phyloP scores from a whole-genome alignment of 2,113 vertebrate genomes.

The Macroglossus sobrinus region DNA sequence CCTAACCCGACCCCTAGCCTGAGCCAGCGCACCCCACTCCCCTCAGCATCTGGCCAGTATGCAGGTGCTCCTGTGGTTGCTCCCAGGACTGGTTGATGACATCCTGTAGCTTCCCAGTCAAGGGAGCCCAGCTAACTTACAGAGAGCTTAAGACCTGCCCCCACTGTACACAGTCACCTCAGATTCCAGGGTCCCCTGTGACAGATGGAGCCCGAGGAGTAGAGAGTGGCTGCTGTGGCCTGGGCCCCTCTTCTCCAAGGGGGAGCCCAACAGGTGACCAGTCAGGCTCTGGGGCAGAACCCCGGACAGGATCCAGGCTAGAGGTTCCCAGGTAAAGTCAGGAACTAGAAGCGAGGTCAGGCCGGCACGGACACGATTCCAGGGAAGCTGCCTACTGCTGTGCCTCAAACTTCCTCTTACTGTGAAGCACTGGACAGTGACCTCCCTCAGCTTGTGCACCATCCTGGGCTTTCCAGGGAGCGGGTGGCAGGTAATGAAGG shows the following conservation, averaged over 20 bases:
- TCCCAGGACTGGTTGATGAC: not conserved
- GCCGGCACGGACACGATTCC: fast-evolving
- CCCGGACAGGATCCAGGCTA: not conserved
- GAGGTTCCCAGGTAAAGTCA: not conserved
- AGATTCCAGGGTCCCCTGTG: not conserved
- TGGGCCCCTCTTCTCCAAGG: not conserved
- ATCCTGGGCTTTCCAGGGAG: not conserved
- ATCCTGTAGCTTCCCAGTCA: no score
- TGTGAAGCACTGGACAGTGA: not conserved
- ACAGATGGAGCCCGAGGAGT: not conserved
- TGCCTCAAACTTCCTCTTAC: not conserved
- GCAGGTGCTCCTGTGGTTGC: fast-evolving
- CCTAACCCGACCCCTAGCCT: fast-evolving
- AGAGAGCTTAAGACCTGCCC: not conserved
- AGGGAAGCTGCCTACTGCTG: fast-evolving
- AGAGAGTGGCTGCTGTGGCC: not conserved
- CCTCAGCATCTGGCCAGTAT: not conserved
- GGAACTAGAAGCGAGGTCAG: not conserved
- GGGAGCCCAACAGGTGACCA: not conserved
- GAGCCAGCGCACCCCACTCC: not conserved
- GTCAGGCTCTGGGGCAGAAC: not conserved
- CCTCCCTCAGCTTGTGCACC: not conserved
- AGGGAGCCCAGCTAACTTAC: not conserved
- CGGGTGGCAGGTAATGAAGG: not conserved
- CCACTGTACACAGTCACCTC: not conserved